Percentiles rank a stretch among this genome's conserved stretches.
Evolutionary conservation across 2,113 vertebrate genomes (phyloP).

Genomic region (Myodes glareolus): DNA sequence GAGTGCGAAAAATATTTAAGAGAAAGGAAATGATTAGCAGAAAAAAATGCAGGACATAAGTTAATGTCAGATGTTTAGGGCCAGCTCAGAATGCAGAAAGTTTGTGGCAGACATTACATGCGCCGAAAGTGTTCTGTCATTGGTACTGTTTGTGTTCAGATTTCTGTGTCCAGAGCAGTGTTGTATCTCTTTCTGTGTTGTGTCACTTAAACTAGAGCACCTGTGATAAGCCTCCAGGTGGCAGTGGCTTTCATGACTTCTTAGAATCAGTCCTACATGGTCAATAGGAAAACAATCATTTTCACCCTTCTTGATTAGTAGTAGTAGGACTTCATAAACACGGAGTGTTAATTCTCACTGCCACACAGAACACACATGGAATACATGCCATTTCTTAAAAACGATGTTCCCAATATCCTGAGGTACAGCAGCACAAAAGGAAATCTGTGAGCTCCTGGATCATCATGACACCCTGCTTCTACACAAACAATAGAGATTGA

Average conservation of each 20-base stretch:
- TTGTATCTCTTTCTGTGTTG: not conserved
- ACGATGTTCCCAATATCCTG: not conserved
- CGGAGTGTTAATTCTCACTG: not conserved
- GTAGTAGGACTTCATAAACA: not conserved
- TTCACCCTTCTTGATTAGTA: not conserved
- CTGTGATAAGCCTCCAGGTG: conserved; percentile 68
- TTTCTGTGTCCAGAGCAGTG: not conserved
- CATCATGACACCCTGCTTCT: not conserved
- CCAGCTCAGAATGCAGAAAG: not conserved
- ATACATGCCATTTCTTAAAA: not conserved
- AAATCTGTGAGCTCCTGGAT: not conserved
- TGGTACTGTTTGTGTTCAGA: not conserved
- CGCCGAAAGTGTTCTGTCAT: not conserved
- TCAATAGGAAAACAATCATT: not conserved
- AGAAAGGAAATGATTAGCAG: not conserved
- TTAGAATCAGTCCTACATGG: not conserved
- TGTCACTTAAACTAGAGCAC: not conserved
- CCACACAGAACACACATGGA: not conserved
- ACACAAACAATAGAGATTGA: not conserved
- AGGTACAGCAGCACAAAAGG: not conserved
- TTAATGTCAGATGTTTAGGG: not conserved
- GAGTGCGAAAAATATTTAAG: not conserved
- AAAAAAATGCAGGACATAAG: not conserved
- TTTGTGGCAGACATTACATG: not conserved
- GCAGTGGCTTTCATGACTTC: conserved; percentile 52